Evolutionary conservation across 2,113 vertebrate species (phyloP), one percentile per base, ranked within the genome.

Genomic region (Cinclus cinclus): DNA sequence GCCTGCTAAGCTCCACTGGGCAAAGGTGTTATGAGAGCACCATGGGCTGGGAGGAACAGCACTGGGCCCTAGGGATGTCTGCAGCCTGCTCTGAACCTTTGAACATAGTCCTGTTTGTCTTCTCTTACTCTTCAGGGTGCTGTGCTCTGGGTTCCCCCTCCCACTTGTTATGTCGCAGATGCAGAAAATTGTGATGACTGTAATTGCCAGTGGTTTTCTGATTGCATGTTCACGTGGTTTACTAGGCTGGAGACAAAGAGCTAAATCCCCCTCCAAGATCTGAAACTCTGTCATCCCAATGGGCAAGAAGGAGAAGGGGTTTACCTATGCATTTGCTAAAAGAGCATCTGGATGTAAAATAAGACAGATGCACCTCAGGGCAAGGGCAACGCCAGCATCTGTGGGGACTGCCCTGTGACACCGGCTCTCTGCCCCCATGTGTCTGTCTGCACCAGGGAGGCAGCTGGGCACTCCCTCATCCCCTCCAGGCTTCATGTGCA

Each of bases 131-230:
- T 58, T 95, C 42, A 46, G 55, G 13, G 27, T 87, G 89, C 60
- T 69, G 49, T 60, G 64, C 69, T 89, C 60, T 46, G 31, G 35
- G 84, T 75, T 84, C 59, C 91, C 62, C 87, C 73, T 82, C 84
- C 73, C 18, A 14, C 94, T 97, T 97, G 90, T 98, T 98, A 97
- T 93, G 89, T 97, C 96, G 97, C 93, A 59, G 95, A 97, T 96
- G 95, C 96, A 96, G 95, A 98, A 97, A 96, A 97, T 95, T 89
- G 73, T 25, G 15, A 44, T 62, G 87, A 92, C 96, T 96, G 93
- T 95, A 92, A 97, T 94, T 96, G 91, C 84, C 82, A 70, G 44
- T 3, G 24, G 85, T 92, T 96, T 97, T 96, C 96, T 93, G 95
- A 94, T 74, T 88, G 81, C 41, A 42, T 44, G 93, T 98, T 98